Conservation (phyloP, 35 echinoderm and acorn worm genomes). For the Apostichopus japonicus region DNA sequence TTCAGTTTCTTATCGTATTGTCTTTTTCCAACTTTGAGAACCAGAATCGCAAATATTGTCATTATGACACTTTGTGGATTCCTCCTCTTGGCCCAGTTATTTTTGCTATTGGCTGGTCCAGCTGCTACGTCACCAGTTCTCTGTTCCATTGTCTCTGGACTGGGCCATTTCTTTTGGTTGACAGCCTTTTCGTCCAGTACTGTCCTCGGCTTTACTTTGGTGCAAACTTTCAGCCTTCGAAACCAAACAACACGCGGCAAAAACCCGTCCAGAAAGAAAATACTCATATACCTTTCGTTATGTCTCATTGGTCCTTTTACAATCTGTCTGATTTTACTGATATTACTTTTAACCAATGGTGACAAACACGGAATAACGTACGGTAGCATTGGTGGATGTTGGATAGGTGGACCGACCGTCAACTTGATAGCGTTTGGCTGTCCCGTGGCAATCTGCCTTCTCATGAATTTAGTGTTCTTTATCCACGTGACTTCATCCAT, state of each 20-base stretch:
- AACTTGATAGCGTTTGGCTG: slow-evolving; percentile 24
- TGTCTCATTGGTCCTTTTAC: neutral
- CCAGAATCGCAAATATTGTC: slow-evolving; percentile 20
- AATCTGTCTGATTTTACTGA: neutral
- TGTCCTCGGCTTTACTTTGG: slow-evolving; percentile 30
- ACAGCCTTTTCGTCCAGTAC: slow-evolving; percentile 10
- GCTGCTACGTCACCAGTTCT: neutral
- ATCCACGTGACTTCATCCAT: slow-evolving; percentile 10
- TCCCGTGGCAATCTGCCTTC: slow-evolving; percentile 16
- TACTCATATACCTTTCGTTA: neutral
- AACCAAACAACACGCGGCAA: neutral
- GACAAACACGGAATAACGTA: neutral
- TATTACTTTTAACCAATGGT: neutral
- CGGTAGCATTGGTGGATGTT: slow-evolving; percentile 14
- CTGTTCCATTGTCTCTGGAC: slow-evolving; percentile 17
- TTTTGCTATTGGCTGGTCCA: slow-evolving; percentile 20
- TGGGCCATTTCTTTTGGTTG: slow-evolving; percentile 42
- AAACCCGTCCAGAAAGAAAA: neutral
- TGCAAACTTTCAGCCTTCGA: neutral
- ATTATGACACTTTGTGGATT: slow-evolving; percentile 29
- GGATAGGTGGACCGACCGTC: slow-evolving; percentile 30
- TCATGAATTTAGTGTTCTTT: slow-evolving; percentile 34
- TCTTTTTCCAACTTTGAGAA: slow-evolving; percentile 12
- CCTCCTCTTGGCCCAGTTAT: slow-evolving; percentile 26
- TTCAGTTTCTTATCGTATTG: slow-evolving; percentile 22